Evolutionary conservation across 2,888 invertebrate species (phyloP).

Genomic region (Geophilus truncorum): DNA sequence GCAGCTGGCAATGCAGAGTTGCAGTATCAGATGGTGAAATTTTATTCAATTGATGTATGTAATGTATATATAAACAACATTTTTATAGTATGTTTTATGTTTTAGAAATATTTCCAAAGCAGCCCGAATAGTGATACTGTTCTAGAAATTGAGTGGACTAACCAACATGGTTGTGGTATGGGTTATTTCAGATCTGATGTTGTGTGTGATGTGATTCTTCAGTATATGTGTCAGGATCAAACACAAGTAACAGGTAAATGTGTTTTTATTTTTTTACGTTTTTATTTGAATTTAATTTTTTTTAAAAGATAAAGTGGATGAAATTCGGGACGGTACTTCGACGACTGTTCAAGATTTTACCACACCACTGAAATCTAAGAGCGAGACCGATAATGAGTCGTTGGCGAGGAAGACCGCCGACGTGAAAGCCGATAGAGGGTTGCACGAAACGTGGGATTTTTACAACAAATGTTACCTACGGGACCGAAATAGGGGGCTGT

Average conservation of each 20-base stretch:
- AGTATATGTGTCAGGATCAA: slow-evolving; percentile 32
- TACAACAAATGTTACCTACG: not conserved
- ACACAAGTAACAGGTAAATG: not conserved
- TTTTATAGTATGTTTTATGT: not conserved
- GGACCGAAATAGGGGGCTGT: not conserved
- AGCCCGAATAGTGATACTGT: not conserved
- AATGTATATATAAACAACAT: not conserved
- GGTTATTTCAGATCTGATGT: not conserved
- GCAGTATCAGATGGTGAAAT: slow-evolving; percentile 32
- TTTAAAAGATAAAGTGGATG: not conserved
- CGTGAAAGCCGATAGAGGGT: not conserved
- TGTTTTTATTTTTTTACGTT: not conserved
- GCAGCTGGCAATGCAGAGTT: not conserved
- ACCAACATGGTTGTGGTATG: slow-evolving; percentile 25
- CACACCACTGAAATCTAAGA: not conserved
- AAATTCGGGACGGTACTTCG: slow-evolving; percentile 8
- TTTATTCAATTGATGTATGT: no score
- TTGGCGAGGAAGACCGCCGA: not conserved
- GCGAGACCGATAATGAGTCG: not conserved
- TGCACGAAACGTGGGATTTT: slow-evolving; percentile 12
- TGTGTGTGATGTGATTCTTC: not conserved
- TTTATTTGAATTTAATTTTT: not conserved
- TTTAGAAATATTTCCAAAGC: slow-evolving; percentile 29
- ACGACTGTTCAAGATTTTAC: not conserved
- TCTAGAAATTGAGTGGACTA: slow-evolving; percentile 4